phyloP scores from a whole-genome alignment of 2,888 invertebrate species.

The Ennomos quercinarius region DNA sequence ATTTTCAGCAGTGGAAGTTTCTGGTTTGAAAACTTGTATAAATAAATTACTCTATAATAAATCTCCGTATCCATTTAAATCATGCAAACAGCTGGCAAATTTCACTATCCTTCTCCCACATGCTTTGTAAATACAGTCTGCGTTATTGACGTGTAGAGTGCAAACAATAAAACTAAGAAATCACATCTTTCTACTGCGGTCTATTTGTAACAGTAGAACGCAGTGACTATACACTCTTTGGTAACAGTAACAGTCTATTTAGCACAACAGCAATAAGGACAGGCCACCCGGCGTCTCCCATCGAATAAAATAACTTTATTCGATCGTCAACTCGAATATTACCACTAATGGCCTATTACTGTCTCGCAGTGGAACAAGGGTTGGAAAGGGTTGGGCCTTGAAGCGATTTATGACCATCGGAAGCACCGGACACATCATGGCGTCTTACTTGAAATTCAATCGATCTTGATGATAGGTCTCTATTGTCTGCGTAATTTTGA shows the following conservation, averaged over 20 bases:
- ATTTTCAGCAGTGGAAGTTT: no score
- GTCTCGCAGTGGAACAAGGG: constrained; percentile 54
- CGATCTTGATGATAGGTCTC: constrained; percentile 17
- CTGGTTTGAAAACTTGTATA: no score
- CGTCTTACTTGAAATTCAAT: constrained; percentile 27
- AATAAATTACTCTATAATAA: no score
- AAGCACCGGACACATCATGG: constrained; percentile 26
- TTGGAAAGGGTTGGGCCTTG: constrained; percentile 37
- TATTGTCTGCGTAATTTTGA: constrained; percentile 12
- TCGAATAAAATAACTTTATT: constrained; percentile 48
- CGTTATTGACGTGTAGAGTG: no score
- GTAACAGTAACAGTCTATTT: not conserved
- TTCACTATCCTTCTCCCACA: no score
- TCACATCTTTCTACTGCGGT: no score
- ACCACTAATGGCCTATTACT: constrained; percentile 51
- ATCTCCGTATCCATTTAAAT: no score
- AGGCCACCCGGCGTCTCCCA: constrained; percentile 16
- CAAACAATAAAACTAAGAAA: no score
- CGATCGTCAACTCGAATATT: constrained; percentile 45
- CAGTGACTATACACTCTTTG: not conserved
- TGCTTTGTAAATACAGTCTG: no score
- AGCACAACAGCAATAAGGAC: not conserved
- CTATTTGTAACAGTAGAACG: no score
- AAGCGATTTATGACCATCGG: constrained; percentile 41
- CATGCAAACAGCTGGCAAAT: no score